Percentiles rank a stretch among this genome's conserved stretches.
Evolutionary conservation across 2,888 invertebrate species (phyloP).

Genomic region (Morpho helenor): DNA sequence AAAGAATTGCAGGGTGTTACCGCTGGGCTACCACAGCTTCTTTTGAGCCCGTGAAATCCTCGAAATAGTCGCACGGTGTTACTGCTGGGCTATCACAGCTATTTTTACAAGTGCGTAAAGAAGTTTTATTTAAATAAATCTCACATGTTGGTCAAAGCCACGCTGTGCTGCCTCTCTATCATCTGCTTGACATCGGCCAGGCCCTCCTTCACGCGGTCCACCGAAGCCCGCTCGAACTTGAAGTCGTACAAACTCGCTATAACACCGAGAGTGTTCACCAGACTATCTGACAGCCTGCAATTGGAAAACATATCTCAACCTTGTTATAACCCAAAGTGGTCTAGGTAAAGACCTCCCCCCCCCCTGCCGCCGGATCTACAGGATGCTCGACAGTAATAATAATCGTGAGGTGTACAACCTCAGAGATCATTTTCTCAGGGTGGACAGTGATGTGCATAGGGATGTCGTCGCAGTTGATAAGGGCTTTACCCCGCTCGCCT

Average conservation of each 20-base stretch:
- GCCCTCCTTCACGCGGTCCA: constrained; percentile 41
- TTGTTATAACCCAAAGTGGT: background rate
- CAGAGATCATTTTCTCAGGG: too few species aligned
- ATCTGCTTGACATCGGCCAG: constrained; percentile 45
- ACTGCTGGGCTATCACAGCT: too few species aligned
- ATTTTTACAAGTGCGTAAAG: too few species aligned
- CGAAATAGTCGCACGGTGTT: too few species aligned
- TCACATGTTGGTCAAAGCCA: constrained; percentile 50
- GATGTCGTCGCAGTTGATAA: too few species aligned
- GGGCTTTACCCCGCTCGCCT: too few species aligned
- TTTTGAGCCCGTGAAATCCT: too few species aligned
- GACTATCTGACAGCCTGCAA: constrained; percentile 51
- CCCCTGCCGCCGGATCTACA: background rate
- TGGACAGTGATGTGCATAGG: too few species aligned
- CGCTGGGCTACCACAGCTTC: too few species aligned
- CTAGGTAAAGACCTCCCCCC: background rate
- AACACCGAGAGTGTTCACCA: constrained; percentile 48
- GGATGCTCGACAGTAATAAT: too few species aligned
- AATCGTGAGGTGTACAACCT: too few species aligned
- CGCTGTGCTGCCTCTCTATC: constrained; percentile 49
- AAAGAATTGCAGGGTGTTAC: too few species aligned
- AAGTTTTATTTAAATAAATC: constrained; percentile 23
- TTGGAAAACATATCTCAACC: background rate
- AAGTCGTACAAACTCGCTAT: constrained; percentile 50
- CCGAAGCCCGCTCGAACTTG: constrained; percentile 40